These are phyloP conservation scores for Piprites chloris DNA, from an alignment of 2,113 vertebrate genomes.

Conservation along the genomic window DNA sequence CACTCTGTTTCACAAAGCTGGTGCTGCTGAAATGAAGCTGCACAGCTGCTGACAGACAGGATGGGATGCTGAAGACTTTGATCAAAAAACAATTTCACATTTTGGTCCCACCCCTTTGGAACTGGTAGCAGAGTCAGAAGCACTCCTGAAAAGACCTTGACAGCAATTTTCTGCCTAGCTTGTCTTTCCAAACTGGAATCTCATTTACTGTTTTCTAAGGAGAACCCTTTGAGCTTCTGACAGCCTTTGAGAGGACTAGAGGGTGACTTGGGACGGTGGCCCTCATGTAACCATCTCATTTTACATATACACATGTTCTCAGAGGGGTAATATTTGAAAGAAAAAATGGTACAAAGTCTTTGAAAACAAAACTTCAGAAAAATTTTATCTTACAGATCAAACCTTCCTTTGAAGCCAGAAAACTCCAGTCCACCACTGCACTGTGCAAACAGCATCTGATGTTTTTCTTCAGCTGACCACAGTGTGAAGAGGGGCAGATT, in stretches of 20 bases:
- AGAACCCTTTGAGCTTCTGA: not conserved
- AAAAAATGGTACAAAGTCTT: not conserved
- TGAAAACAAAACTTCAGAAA: conserved; percentile 11
- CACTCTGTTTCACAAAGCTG: not conserved
- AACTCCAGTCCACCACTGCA: accelerated
- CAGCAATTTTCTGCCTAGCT: not conserved
- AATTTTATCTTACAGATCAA: not conserved
- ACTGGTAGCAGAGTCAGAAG: not conserved
- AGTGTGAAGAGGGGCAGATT: not conserved
- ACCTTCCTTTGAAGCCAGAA: not conserved
- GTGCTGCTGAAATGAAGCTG: not conserved
- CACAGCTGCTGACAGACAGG: not conserved
- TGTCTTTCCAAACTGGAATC: not conserved
- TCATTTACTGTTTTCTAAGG: not conserved
- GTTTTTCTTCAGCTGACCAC: not conserved
- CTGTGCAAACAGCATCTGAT: not conserved
- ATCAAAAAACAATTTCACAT: not conserved
- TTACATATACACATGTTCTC: not conserved
- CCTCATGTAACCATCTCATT: not conserved
- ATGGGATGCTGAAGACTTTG: not conserved
- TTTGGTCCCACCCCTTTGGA: not conserved
- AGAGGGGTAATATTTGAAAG: not conserved
- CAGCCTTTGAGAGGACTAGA: not conserved
- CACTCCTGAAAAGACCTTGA: not conserved
- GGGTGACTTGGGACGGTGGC: not conserved